Conservation (phyloP, 2,888 invertebrate genomes). For the Eurytoma adleriae region DNA sequence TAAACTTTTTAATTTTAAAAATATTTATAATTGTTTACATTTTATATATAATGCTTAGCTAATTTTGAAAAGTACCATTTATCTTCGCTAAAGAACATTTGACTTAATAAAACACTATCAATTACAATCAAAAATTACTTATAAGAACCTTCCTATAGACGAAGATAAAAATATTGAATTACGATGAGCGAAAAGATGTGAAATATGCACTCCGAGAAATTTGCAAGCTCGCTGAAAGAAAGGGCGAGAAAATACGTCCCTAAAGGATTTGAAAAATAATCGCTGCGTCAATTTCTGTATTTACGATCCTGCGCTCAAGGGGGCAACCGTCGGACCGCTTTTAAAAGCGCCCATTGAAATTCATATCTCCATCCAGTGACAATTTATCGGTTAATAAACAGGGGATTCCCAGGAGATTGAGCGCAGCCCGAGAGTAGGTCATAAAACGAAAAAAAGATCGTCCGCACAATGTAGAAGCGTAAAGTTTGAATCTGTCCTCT, state of each 20-base stretch:
- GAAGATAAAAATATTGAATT: too few species aligned
- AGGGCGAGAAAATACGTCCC: background rate
- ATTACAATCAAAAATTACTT: too few species aligned
- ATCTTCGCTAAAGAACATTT: too few species aligned
- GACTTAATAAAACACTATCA: too few species aligned
- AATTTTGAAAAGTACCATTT: too few species aligned
- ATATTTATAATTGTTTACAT: too few species aligned
- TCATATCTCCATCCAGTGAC: background rate
- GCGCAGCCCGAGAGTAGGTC: background rate
- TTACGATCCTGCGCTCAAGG: background rate
- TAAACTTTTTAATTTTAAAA: too few species aligned
- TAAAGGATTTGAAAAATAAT: background rate
- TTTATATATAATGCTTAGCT: too few species aligned
- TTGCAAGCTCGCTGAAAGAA: background rate
- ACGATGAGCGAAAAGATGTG: too few species aligned
- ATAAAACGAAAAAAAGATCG: constrained; percentile 17
- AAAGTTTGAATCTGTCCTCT: background rate
- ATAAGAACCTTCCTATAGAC: too few species aligned
- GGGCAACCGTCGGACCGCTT: background rate
- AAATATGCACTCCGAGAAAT: background rate
- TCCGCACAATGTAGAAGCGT: background rate
- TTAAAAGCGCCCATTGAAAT: background rate
- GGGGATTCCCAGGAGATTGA: background rate
- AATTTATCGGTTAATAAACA: constrained; percentile 24
- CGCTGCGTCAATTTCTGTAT: background rate